Evolutionary conservation across 1,140 invertebrate species (phyloP), one percentile per base, ranked within the genome.

Genomic region (Pygmarrhopalites habei): DNA sequence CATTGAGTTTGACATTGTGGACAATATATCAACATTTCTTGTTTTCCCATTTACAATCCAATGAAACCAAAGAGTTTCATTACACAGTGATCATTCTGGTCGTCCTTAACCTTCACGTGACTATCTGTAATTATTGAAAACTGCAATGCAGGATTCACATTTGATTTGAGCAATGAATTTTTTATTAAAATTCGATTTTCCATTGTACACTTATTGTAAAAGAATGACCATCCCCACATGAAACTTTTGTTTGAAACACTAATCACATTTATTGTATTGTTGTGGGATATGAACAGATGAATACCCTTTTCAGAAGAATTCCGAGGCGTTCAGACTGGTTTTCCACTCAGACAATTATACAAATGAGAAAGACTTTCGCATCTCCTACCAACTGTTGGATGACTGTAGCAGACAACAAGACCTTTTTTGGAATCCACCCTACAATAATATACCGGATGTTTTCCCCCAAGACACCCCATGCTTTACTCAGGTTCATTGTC

Each of bases 401-500:
- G 67, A 72, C 41, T 76, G 75, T 59, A 52, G 49, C 28, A 56
- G 56, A 23, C 72, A 74, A 15, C 7, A 52, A 3, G 70, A 72
- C 26, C 70, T 75, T 29, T 73, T 70, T 55, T 72, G 73, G 66
- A 68, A 68, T 47, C 72, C 72, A 2, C 66, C 73, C 5, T 69
- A 73, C n/a, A 72, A 75, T 0, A 28, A 56, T 2, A 74, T 75
- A 56, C 73, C 75, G 1, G 72, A 71, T n/a, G 69, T 69, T 17
- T 66, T 67, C 2, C 60, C 63, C 3, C 32, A 29, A 41, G 58
- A 68, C 2, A 69, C 72, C 15, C 68, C 68, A 12, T 76, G 75
- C 58, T 75, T 73, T 62, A 75, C 75, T 25, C 70, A 72, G 25
- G n/a, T n/a, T n/a, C n/a, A n/a, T n/a, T n/a, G n/a, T n/a, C n/a